Conservation (phyloP, 2,888 invertebrate species). For the Orthosia incerta region DNA sequence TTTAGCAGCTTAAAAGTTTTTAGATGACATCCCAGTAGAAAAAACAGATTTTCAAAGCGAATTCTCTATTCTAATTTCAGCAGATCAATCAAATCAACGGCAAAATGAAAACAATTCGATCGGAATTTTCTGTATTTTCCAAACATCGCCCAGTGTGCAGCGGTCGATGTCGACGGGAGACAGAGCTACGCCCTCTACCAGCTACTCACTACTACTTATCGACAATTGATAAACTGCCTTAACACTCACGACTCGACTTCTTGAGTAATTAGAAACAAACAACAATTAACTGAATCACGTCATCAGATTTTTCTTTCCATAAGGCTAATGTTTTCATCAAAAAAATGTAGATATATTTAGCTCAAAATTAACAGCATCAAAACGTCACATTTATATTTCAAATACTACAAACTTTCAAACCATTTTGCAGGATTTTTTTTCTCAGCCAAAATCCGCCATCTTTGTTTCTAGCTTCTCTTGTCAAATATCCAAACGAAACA, state of each 20-base stretch:
- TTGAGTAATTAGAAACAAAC: slow-evolving; percentile 48
- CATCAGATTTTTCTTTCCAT: background rate
- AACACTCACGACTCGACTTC: slow-evolving; percentile 68
- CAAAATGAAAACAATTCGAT: background rate
- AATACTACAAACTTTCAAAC: background rate
- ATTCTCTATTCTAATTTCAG: fast-evolving
- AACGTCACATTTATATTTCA: background rate
- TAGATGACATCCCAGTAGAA: fast-evolving
- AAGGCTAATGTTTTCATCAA: too few species aligned
- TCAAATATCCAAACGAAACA: background rate
- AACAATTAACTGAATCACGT: background rate
- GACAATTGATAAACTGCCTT: slow-evolving; percentile 72
- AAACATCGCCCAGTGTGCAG: slow-evolving; percentile 76
- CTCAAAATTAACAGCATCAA: background rate
- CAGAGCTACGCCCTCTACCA: slow-evolving; percentile 80
- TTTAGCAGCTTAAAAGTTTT: fast-evolving
- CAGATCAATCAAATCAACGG: fast-evolving
- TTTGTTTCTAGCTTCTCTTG: background rate
- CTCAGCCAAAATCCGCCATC: background rate
- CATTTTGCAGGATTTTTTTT: background rate
- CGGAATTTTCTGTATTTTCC: slow-evolving; percentile 32
- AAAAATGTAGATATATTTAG: background rate
- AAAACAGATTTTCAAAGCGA: background rate
- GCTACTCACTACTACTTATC: slow-evolving; percentile 74
- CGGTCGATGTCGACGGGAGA: slow-evolving; percentile 76